Evolutionary conservation across 2,113 vertebrate genomes (phyloP).

Genomic region (Hippocampus guttulatus): DNA sequence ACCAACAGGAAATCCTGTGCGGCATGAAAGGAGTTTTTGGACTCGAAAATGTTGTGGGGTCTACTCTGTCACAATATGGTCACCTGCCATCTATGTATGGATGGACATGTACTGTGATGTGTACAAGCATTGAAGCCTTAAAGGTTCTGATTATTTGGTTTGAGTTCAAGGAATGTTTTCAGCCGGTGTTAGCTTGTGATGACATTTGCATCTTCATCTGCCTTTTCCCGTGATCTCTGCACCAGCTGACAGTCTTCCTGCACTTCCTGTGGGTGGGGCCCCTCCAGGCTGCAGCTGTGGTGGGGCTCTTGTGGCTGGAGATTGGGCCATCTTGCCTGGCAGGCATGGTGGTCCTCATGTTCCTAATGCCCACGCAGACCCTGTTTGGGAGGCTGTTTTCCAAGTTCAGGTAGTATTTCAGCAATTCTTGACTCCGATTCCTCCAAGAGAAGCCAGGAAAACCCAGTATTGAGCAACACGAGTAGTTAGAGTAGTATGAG

Average conservation of each 20-base stretch:
- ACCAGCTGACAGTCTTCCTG: constrained; percentile 87
- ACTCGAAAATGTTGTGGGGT: neutral
- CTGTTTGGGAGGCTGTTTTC: constrained; percentile 87
- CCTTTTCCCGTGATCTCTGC: neutral
- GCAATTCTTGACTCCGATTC: neutral
- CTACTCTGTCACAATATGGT: neutral
- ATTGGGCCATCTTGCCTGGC: constrained; percentile 89
- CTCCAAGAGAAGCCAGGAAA: neutral
- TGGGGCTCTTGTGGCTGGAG: constrained; percentile 84
- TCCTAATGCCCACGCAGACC: constrained; percentile 87
- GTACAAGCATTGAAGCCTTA: neutral
- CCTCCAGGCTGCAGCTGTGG: constrained; percentile 81
- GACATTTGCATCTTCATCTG: neutral
- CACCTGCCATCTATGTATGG: neutral
- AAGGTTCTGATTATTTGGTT: neutral
- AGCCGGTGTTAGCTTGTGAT: neutral
- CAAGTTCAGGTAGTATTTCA: constrained; percentile 78
- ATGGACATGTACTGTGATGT: neutral
- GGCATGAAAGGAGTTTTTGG: neutral
- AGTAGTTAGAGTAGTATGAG: neutral
- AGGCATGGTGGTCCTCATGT: constrained; percentile 84
- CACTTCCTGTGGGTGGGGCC: constrained; percentile 93
- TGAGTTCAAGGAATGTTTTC: neutral
- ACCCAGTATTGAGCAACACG: neutral
- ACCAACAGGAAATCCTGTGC: neutral